A percentile compares a stretch with the other conserved stretches of the same genome.
These are phyloP conservation scores for Petrolisthes cinctipes DNA, from an alignment of 2,888 invertebrate species.

Conservation along the genomic window DNA sequence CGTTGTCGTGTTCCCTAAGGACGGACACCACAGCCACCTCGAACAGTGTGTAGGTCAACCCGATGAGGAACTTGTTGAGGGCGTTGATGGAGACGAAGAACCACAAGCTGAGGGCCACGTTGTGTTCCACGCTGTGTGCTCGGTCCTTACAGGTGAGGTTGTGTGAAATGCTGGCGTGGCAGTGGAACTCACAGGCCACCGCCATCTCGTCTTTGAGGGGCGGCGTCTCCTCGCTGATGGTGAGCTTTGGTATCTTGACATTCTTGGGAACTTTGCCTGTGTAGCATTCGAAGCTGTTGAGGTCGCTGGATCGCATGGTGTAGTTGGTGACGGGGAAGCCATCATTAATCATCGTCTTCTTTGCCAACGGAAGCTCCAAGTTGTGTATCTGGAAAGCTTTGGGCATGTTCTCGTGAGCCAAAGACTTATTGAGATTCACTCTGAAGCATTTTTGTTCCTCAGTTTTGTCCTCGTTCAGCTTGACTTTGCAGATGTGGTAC, in stretches of 20 bases:
- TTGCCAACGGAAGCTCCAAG: slow-evolving; percentile 8
- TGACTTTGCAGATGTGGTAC: slow-evolving; percentile 46
- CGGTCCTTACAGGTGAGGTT: slow-evolving; percentile 43
- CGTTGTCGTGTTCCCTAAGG: slow-evolving; percentile 77
- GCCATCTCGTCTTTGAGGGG: background rate
- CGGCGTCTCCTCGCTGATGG: background rate
- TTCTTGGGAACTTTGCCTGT: slow-evolving; percentile 44
- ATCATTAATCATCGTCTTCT: background rate
- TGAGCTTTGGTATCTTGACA: slow-evolving; percentile 26
- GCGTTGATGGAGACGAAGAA: slow-evolving; percentile 47
- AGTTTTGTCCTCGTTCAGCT: slow-evolving; percentile 13
- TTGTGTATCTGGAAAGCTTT: slow-evolving; percentile 38
- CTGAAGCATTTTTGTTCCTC: slow-evolving; percentile 56
- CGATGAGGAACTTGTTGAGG: slow-evolving; percentile 42
- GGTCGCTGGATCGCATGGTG: slow-evolving; percentile 34
- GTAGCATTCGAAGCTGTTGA: slow-evolving; percentile 45
- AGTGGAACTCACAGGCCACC: slow-evolving; percentile 57
- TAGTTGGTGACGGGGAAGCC: slow-evolving; percentile 22
- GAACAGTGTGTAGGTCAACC: slow-evolving; percentile 74
- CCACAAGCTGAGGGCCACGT: slow-evolving; percentile 60
- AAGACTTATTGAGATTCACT: slow-evolving; percentile 54
- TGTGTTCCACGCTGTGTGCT: slow-evolving; percentile 19
- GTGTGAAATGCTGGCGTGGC: slow-evolving; percentile 37
- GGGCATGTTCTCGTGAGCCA: slow-evolving; percentile 34
- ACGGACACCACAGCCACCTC: slow-evolving; percentile 84